Percentiles rank a stretch among this genome's conserved stretches.
These are phyloP conservation scores for Alviniconcha strummeri DNA, from an alignment of 2,888 invertebrate genomes.

Conservation along the genomic window DNA sequence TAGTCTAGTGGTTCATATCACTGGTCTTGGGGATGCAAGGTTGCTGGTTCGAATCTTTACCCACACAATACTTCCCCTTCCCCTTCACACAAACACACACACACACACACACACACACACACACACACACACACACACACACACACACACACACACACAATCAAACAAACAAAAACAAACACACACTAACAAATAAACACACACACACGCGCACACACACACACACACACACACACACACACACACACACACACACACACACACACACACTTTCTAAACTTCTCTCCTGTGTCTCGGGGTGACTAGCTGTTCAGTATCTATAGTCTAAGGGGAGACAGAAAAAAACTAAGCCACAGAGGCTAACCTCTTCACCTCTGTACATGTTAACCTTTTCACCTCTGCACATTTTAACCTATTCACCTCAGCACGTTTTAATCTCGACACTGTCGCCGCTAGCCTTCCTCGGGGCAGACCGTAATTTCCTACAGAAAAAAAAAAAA, in stretches of 20 bases:
- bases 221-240: slow-evolving; percentile 2
- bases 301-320: neutral
- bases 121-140: slow-evolving; percentile 9
- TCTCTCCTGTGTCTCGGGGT: neutral
- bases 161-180: slow-evolving; percentile 6
- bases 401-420: too few relatives aligned
- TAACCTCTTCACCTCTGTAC: too few relatives aligned
- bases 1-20: neutral
- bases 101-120: neutral
- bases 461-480: too few relatives aligned
- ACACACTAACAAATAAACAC: neutral
- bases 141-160: slow-evolving; percentile 20
- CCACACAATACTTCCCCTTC: neutral
- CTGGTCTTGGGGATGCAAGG: neutral
- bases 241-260: slow-evolving; percentile 7
- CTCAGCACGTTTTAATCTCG: too few relatives aligned
- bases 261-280: neutral
- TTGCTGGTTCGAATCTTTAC: neutral
- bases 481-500: too few relatives aligned
- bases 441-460: too few relatives aligned
- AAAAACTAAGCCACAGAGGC: neutral
- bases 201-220: neutral
- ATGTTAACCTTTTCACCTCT: too few relatives aligned
- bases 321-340: neutral
- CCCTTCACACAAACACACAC: neutral